A percentile compares a stretch with the other conserved stretches of the same genome.
Evolutionary conservation across 2,113 vertebrate genomes (phyloP).

Genomic region (Stigmatopora argus): DNA sequence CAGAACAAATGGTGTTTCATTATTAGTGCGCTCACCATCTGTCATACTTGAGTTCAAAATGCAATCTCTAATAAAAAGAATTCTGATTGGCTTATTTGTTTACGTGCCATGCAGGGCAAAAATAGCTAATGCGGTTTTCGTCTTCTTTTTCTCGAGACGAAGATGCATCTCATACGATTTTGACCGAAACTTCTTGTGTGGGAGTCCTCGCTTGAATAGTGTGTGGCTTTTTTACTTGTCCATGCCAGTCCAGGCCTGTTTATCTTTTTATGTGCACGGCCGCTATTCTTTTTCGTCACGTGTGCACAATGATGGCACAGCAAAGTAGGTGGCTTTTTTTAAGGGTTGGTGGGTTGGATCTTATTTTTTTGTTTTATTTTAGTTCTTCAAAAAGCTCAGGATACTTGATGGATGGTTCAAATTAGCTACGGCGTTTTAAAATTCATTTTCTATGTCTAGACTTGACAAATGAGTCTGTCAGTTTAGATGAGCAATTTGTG

Average conservation of each 20-base stretch:
- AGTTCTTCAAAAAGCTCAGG: background rate
- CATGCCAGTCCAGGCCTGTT: conserved; percentile 25
- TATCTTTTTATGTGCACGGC: conserved; percentile 20
- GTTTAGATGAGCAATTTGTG: too few relatives aligned
- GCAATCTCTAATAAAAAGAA: background rate
- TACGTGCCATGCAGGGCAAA: background rate
- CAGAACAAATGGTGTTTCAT: conserved; percentile 6
- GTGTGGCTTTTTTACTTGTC: conserved; percentile 17
- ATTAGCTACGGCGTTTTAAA: background rate
- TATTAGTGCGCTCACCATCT: conserved; percentile 5
- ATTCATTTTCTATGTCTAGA: too few relatives aligned
- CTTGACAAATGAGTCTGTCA: too few relatives aligned
- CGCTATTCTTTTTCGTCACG: conserved; percentile 7
- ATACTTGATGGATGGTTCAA: background rate
- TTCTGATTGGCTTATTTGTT: background rate
- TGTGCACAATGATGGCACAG: conserved; percentile 1
- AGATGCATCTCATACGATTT: conserved; percentile 2
- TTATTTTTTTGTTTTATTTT: background rate
- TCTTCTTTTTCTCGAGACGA: conserved; percentile 1
- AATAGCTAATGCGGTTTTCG: background rate
- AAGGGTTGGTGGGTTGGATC: background rate
- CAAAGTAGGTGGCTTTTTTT: background rate
- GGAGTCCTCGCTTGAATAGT: conserved; percentile 1
- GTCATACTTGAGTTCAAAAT: conserved; percentile 15
- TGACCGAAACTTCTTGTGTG: conserved; percentile 11